Evolutionary conservation across 2,113 vertebrate species (phyloP).

Genomic region (Muscicapa adusta): DNA sequence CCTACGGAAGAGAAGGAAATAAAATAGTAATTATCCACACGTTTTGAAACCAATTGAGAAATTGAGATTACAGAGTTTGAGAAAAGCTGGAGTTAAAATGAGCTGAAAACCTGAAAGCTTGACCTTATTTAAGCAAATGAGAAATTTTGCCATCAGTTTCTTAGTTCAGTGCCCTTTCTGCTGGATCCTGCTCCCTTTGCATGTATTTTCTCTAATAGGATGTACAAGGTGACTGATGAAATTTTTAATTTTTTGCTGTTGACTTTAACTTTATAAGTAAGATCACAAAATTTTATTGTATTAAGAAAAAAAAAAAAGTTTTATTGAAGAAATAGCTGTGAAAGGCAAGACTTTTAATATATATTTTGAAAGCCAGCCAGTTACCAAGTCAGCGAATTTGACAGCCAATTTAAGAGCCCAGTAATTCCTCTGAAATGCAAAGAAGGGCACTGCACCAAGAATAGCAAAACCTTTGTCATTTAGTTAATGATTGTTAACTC

Average conservation of each 20-base stretch:
- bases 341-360: constrained; percentile 35
- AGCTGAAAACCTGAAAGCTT: background rate
- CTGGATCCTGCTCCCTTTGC: background rate
- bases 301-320: background rate
- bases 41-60: background rate
- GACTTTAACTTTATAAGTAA: constrained; percentile 2
- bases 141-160: background rate
- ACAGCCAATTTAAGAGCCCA: constrained; percentile 17
- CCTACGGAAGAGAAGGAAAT: background rate
- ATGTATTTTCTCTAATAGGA: background rate
- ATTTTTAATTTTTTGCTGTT: constrained; percentile 1
- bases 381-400: constrained; percentile 34
- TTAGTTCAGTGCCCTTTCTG: background rate
- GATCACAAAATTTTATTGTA: background rate
- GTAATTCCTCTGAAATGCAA: constrained; percentile 35
- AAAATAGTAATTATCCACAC: background rate
- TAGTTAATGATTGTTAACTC: constrained; percentile 2
- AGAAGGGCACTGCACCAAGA: constrained; percentile 21
- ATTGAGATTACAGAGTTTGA: background rate
- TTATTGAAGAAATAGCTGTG: background rate
- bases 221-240: background rate
- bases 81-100: background rate
- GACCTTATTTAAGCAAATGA: background rate
- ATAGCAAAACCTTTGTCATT: constrained; percentile 29
- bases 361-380: constrained; percentile 48